These are phyloP conservation scores for Dugesia japonica DNA, from an alignment of 2,888 invertebrate species.

Conservation along the genomic window DNA sequence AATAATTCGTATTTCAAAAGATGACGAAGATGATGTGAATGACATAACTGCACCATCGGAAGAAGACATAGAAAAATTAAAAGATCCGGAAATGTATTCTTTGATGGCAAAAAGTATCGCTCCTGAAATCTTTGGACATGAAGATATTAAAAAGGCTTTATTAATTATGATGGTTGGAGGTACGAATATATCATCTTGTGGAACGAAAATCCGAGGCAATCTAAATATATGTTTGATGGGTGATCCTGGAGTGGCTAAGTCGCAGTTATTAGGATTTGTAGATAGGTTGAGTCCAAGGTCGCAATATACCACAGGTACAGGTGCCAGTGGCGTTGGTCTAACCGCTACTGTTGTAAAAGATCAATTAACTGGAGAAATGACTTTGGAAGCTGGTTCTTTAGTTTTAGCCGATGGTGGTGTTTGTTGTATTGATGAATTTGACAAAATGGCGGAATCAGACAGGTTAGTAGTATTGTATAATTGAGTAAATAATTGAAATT, in stretches of 20 bases:
- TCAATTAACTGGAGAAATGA: constrained; percentile 62
- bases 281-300: constrained; percentile 65
- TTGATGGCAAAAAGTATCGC: constrained; percentile 79
- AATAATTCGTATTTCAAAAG: constrained; percentile 26
- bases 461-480: too few relatives aligned
- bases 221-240: constrained; percentile 67
- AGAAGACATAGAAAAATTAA: constrained; percentile 24
- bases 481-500: too few relatives aligned
- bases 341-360: constrained; percentile 97
- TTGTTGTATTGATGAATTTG: constrained; percentile 98
- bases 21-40: background rate
- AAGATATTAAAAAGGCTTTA: constrained; percentile 90
- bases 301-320: constrained; percentile 85
- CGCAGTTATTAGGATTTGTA: constrained; percentile 81
- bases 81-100: constrained; percentile 73
- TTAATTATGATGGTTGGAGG: constrained; percentile 68
- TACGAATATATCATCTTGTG: constrained; percentile 68
- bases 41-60: background rate
- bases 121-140: constrained; percentile 93
- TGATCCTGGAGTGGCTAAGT: constrained; percentile 97
- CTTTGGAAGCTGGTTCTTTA: constrained; percentile 72
- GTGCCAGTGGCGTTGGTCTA: constrained; percentile 91
- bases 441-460: constrained; percentile 88
- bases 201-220: constrained; percentile 44
- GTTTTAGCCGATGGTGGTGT: constrained; percentile 88